Percentiles rank a stretch among this genome's conserved stretches.
phyloP scores from a whole-genome alignment of 2,113 vertebrate genomes.

The Plecotus auritus region DNA sequence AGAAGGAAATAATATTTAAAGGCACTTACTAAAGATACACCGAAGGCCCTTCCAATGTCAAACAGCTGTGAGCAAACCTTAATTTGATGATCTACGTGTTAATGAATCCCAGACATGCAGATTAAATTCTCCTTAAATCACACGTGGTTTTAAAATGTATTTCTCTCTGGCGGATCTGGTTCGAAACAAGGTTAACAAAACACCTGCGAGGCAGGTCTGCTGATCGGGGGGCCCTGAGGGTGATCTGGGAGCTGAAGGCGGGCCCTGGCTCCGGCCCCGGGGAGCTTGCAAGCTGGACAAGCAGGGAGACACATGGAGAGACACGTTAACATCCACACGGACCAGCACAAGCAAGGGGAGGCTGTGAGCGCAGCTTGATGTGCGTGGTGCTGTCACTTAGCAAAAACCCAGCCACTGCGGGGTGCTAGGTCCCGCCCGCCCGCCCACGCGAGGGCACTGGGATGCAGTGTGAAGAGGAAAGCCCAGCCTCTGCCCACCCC shows the following conservation, averaged over 20 bases:
- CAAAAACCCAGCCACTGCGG: neutral
- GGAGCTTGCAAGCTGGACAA: neutral
- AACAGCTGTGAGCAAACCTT: constrained; percentile 69
- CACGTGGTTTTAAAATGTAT: constrained; percentile 74
- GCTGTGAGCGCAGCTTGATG: rapidly evolving
- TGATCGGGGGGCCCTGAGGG: rapidly evolving
- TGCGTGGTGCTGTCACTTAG: rapidly evolving
- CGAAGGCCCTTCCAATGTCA: constrained; percentile 69
- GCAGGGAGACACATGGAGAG: rapidly evolving
- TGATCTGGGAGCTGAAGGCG: rapidly evolving
- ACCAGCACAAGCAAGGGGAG: rapidly evolving
- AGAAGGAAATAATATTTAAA: constrained; percentile 66
- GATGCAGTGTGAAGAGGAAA: rapidly evolving
- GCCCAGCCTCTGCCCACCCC: neutral
- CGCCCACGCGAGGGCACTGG: neutral
- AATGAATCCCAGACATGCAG: constrained; percentile 75
- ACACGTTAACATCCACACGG: rapidly evolving
- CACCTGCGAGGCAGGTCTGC: constrained; percentile 32
- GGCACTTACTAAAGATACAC: constrained; percentile 67
- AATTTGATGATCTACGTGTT: constrained; percentile 72
- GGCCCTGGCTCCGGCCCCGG: rapidly evolving
- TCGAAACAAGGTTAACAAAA: constrained; percentile 48
- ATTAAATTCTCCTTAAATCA: constrained; percentile 65
- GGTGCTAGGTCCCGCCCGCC: neutral
- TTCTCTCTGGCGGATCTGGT: constrained; percentile 41